Evolutionary conservation across 2,888 invertebrate genomes (phyloP).

Genomic region (Phasia obesa): DNA sequence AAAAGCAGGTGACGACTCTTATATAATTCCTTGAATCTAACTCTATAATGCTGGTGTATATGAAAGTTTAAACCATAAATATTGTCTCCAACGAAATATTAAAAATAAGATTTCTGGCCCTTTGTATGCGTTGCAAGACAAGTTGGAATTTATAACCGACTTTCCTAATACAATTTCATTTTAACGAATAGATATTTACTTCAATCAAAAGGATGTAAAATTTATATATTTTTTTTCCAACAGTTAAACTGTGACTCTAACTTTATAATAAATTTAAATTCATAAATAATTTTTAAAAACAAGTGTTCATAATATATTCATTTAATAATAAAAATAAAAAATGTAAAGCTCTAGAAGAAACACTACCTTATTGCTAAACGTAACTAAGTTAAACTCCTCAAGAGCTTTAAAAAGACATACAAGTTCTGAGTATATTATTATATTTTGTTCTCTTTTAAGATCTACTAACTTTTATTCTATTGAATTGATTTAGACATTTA

Average conservation of each 20-base stretch:
- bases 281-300: neutral
- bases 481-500: constrained; percentile 48
- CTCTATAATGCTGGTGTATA: too few relatives aligned
- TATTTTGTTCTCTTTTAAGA: neutral
- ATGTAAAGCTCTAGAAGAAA: constrained; percentile 30
- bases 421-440: constrained; percentile 1
- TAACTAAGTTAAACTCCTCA: neutral
- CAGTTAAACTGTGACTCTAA: constrained; percentile 30
- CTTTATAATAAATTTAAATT: constrained; percentile 10
- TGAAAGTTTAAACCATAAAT: too few relatives aligned
- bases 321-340: constrained; percentile 8
- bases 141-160: too few relatives aligned
- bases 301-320: constrained; percentile 40
- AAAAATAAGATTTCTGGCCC: too few relatives aligned
- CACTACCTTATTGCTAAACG: neutral
- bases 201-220: neutral
- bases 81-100: too few relatives aligned
- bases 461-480: constrained; percentile 3
- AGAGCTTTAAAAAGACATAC: constrained; percentile 56
- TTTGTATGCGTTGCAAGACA: too few relatives aligned
- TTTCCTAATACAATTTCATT: neutral
- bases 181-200: constrained; percentile 20
- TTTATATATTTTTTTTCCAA: neutral
- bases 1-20: too few relatives aligned
- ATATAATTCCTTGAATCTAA: too few relatives aligned